Evolutionary conservation across 1,140 invertebrate species (phyloP).

Genomic region (Tetranychus urticae): DNA sequence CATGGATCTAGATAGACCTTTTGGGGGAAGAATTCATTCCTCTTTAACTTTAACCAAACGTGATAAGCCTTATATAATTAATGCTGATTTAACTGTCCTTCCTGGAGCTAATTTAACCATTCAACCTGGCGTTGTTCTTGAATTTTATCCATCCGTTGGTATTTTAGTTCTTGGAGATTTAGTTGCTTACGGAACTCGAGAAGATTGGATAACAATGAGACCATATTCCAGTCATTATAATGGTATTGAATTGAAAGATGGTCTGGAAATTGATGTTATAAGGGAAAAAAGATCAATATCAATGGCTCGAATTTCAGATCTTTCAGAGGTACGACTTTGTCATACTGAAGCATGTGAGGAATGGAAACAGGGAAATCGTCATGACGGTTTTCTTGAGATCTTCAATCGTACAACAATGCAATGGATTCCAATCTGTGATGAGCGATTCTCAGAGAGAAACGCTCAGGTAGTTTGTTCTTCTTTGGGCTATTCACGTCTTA

Average conservation of each 20-base stretch:
- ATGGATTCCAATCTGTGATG: conserved; percentile 91
- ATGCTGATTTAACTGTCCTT: conserved; percentile 86
- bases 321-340: conserved; percentile 16
- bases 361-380: conserved; percentile 12
- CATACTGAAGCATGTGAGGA: conserved; percentile 17
- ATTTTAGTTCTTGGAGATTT: conserved; percentile 81
- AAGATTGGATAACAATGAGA: conserved; percentile 56
- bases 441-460: conserved; percentile 74
- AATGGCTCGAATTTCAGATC: conserved; percentile 8
- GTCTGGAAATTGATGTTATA: conserved; percentile 7
- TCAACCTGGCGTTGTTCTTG: conserved; percentile 63
- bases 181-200: conserved; percentile 50
- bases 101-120: conserved; percentile 60
- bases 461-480: conserved; percentile 84
- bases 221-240: conserved; percentile 24
- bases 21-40: conserved; percentile 58
- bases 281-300: neutral
- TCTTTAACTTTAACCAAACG: conserved; percentile 41
- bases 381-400: conserved; percentile 61
- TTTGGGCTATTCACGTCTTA: conserved; percentile 65
- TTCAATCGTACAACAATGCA: conserved; percentile 82
- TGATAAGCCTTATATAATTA: conserved; percentile 49
- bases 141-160: conserved; percentile 81
- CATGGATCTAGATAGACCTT: conserved; percentile 31
- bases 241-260: neutral